Evolutionary conservation across 2,888 invertebrate genomes (phyloP), one percentile per base, ranked within the genome.

Genomic region (Thalpophila matura): DNA sequence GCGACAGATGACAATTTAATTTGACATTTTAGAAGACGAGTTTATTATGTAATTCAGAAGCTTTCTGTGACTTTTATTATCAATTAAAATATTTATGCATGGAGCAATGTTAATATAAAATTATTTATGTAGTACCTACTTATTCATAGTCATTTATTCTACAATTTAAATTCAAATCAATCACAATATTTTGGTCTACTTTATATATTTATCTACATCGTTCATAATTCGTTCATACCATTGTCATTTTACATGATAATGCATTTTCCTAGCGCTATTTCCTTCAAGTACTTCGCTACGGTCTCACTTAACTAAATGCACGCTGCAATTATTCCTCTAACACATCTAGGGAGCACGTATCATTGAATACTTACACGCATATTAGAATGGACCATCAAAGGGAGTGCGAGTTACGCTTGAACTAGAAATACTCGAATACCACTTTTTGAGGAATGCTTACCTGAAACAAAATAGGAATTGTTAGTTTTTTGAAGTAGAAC

Each of bases 381-480:
- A 62, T 78, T 76, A 74, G 57, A 67, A 58, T 45, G 60, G 38
- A 45, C 47, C 70, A 43, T 76, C 70, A 79, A 78, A 79, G 70
- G 57, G 40, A 65, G 53, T 65, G 62, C 12, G 47, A 73, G 54
- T 59, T 62, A 46, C 45, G 74, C 43, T 74, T 60, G 43, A 68
- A 74, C n/a, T n/a, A n/a, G n/a, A n/a, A n/a, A n/a, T n/a, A n/a
- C 67, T 59, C 37, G 14, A 26, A 50, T 69, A 18, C 27, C 58
- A 24, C 57, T 46, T 54, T 50, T 50, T 51, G 40, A 18, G 47
- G 20, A 53, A 57, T 24, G 51, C 72, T 72, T 72, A 72, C 72
- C 72, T 72, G 75, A 7, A 72, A 72, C 26, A 53, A 61, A 54
- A 56, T 26, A 40, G 4, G 0, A 45, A 67, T n/a, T 18, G 26